Conservation (phyloP, 2,888 invertebrate genomes). For the Phymatocera aterrima region DNA sequence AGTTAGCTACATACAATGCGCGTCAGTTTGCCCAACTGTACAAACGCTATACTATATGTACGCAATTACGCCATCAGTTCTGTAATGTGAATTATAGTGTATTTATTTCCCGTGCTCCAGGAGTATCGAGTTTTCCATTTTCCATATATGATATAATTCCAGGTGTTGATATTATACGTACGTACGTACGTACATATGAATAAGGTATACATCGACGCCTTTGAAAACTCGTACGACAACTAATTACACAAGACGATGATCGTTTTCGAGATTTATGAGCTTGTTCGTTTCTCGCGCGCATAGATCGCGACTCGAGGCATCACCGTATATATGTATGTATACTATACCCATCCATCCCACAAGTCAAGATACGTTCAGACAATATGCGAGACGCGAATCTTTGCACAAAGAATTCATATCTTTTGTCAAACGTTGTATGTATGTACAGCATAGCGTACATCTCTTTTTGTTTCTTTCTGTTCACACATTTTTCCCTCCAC, state of each 20-base stretch:
- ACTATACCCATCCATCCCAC: too few species aligned
- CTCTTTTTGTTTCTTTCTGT: background rate
- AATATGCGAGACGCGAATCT: constrained; percentile 47
- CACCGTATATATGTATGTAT: constrained; percentile 18
- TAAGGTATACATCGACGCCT: background rate
- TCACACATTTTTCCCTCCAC: background rate
- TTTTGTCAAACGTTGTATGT: too few species aligned
- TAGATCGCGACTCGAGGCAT: constrained; percentile 49
- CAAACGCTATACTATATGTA: background rate
- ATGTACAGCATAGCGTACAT: background rate
- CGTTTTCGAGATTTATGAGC: constrained; percentile 16
- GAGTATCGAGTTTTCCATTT: too few species aligned
- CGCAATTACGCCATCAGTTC: too few species aligned
- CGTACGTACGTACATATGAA: too few species aligned
- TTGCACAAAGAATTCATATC: constrained; percentile 16
- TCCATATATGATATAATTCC: too few species aligned
- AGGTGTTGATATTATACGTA: too few species aligned
- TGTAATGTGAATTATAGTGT: too few species aligned
- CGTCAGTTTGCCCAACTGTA: constrained; percentile 24
- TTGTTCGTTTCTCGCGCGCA: background rate
- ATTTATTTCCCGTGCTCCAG: too few species aligned
- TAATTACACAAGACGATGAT: background rate
- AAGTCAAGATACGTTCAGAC: constrained; percentile 52
- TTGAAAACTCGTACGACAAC: background rate
- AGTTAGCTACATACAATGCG: too few species aligned